Percentiles rank a stretch among this genome's conserved stretches.
phyloP scores from a whole-genome alignment of 2,888 invertebrate genomes.

The Hermodice carunculata region DNA sequence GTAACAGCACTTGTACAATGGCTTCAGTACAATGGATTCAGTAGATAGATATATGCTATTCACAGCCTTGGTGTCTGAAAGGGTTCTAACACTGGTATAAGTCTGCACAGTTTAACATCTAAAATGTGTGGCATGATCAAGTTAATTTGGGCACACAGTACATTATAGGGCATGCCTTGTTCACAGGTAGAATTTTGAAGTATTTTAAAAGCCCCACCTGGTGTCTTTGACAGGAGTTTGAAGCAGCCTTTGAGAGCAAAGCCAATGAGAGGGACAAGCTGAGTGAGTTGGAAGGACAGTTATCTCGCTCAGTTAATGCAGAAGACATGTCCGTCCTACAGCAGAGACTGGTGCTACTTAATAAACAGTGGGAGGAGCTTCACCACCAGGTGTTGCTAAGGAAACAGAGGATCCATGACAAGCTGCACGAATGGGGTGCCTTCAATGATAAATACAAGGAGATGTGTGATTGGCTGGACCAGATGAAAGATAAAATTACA shows the following conservation, averaged over 20 bases:
- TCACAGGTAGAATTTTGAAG: too few species aligned
- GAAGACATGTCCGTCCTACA: conserved; percentile 63
- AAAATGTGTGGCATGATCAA: too few species aligned
- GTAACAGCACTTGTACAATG: too few species aligned
- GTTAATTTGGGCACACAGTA: too few species aligned
- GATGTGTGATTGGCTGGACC: conserved; percentile 56
- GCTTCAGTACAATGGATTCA: too few species aligned
- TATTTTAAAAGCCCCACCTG: too few species aligned
- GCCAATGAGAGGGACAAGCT: conserved; percentile 55
- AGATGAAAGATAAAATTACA: conserved; percentile 56
- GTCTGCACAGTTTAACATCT: too few species aligned
- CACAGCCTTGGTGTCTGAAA: too few species aligned
- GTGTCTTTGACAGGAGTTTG: conserved; percentile 54
- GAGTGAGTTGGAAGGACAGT: conserved; percentile 48
- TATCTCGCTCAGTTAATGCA: conserved; percentile 52
- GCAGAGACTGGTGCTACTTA: conserved; percentile 61
- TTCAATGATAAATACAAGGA: conserved; percentile 52
- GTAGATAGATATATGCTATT: too few species aligned
- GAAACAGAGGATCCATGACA: conserved; percentile 35
- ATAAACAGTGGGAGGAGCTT: conserved; percentile 67
- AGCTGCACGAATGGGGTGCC: conserved; percentile 54
- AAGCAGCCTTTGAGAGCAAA: conserved; percentile 50
- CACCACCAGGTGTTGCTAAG: conserved; percentile 48
- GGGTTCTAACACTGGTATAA: too few species aligned
- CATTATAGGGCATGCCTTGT: too few species aligned